Base-by-base conservation (phyloP, 2,888 invertebrate genomes). In the Tupiocoris notatus region DNA sequence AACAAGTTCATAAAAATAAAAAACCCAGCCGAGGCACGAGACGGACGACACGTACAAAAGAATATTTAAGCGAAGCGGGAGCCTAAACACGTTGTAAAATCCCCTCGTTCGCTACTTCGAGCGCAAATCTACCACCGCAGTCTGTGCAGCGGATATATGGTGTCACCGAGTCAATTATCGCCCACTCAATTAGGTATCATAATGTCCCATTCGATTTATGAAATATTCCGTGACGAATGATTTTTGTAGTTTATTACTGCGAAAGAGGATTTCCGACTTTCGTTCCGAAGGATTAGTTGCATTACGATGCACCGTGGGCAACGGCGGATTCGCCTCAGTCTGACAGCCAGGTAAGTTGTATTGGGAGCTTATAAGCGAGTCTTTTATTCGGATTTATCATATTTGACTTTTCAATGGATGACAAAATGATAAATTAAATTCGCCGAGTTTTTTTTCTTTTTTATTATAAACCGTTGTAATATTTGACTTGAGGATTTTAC, bases 1-100 rank as follows among this genome's bases (percentile, higher is more conserved):
- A 70, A 70, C 70, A 70, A 70, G 70, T 70, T 70, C 70, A 59
- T 70, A 70, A 39, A 39, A 39, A 39, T 39, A 39, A 70, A 70
- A 59, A 16, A 6, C 59, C 24, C 16, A 3, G n/a, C 12, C 25
- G 17, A 20, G 66, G 22, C 59, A 61, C 58, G 54, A 61, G 20
- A 59, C 39, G 59, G 59, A 59, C 59, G 61, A 70, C 58, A 59
- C 70, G 25, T 39, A 39, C 70, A 70, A 70, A 70, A 70, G 58
- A 70, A 70, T 70, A 70, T 70, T 59, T 58, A 70, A 70, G 25
- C 17, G 17, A 23, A 58, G 9, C 70, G 24, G 70, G 57, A 58
- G 70, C 70, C 70, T 70, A 61, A 70, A 70, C 70, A 59, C 70
- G 70, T 58, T 59, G 70, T 70, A 59, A 70, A 59, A 24, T 12